Base-by-base conservation (phyloP, 1,140 invertebrate genomes). In the Ceratosolen fusciceps region DNA sequence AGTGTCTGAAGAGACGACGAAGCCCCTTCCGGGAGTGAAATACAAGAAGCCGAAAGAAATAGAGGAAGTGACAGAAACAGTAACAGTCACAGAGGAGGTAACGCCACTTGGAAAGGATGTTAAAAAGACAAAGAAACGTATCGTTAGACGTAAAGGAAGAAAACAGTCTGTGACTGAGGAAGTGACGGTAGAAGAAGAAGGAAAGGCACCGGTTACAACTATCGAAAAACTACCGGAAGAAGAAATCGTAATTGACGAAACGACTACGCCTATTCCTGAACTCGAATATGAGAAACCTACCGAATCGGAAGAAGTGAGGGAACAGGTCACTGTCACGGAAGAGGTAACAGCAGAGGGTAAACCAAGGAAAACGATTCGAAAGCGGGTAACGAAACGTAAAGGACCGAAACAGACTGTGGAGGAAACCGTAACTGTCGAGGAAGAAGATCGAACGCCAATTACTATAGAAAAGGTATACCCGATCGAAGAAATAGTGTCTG, bases 351-450 rank as follows among this genome's bases (percentile, higher is more conserved):
- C 70, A 2, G 58, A 73, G n/a, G 70, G 77, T 1, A 79, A 73
- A 49, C 34, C 67, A 19, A 24, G 67, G 31, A 88, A 87, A 74
- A 54, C 58, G 0, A 83, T 79, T 0, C 83, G 72, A 16, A 77
- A 80, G 70, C 81, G 31, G n/a, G 49, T 81, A 21, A 81, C 79
- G 24, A 84, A 81, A 73, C 86, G 87, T 47, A 87, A 85, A 77
- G 91, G 88, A 54, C 84, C 84, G 16, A 90, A 88, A 79, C 82
- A 90, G 80, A 86, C 91, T 84, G 86, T 89, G 4, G 91, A 88
- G 10, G 89, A 91, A 85, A 90, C 91, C 74, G 87, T 89, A n/a
- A 90, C 90, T 29, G 83, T 91, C 67, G 87, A 91, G 85, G 90
- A 91, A 84, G 89, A 91, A 75, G 88, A 88, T 60, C 26, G 29